Evolutionary conservation across 2,888 invertebrate species (phyloP), one percentile per base, ranked within the genome.

Genomic region (Bombylius major): DNA sequence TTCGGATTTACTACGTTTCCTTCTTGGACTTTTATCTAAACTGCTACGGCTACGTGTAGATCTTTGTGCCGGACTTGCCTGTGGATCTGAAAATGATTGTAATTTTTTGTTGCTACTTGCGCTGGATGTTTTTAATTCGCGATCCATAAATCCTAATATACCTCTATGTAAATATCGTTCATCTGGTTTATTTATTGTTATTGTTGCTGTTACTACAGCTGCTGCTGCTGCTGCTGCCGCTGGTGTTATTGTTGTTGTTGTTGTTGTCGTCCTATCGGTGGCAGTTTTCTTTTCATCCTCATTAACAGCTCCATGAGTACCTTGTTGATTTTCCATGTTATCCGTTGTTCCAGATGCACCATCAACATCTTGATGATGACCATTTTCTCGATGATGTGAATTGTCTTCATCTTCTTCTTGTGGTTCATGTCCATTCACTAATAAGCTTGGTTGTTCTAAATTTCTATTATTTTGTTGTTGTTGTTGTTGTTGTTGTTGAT

Each of bases 1-100:
- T 61, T 75, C 75, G 3, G 74, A 75, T 68, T 75, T 75, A 65
- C 75, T 75, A 42, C 74, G 70, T 60, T 75, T 75, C 7, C 72
- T 67, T 5, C 75, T 68, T 44, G 74, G 74, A 65, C 74, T 74
- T 63, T 74, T 75, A 53, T 75, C 74, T 49, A 72, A 61, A 55
- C 73, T 74, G 58, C 70, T 72, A 51, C 75, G 67, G 46, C 72
- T 73, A 9, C 75, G 69, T 56, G 69, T 65, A 47, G 73, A 73
- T 51, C 74, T 68, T 62, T 75, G 74, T 23, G 75, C 75, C 44
- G 74, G 74, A 64, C 74, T 75, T 4, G 73, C 72, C 60, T 73
- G 71, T 3, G 75, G 74, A 65, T 75, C 74, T 3, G 75, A 73
- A 5, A 73, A 62, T 5, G 73, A 70, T 58, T 74, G 75, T 53